These are phyloP conservation scores for Sabellastarte sp. DNA, from an alignment of 2,888 invertebrate species.

Conservation along the genomic window DNA sequence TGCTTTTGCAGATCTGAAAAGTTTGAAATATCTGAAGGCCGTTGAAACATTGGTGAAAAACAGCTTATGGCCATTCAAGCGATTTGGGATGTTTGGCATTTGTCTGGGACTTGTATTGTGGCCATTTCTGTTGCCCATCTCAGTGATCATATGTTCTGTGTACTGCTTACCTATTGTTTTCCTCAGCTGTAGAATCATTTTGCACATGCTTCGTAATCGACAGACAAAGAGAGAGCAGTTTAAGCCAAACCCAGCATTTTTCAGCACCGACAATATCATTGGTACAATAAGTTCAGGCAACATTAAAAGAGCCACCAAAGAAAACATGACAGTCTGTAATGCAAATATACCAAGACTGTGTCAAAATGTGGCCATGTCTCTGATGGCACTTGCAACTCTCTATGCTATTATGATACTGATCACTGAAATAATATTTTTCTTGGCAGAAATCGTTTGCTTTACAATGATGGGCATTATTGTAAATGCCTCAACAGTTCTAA, in stretches of 20 bases:
- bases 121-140: constrained; percentile 38
- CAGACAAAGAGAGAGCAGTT: background rate
- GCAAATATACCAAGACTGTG: background rate
- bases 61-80: constrained; percentile 46
- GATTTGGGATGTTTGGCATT: constrained; percentile 45
- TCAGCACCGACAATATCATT: constrained; percentile 14
- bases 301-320: background rate
- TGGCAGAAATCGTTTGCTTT: constrained; percentile 27
- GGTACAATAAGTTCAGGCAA: background rate
- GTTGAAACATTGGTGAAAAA: constrained; percentile 42
- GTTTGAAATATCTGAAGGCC: constrained; percentile 42
- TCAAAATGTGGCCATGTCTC: background rate
- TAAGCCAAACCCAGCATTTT: background rate
- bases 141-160: constrained; percentile 36
- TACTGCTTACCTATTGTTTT: constrained; percentile 51
- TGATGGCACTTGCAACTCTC: constrained; percentile 10
- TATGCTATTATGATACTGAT: constrained; percentile 31
- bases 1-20: constrained; percentile 46
- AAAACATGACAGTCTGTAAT: background rate
- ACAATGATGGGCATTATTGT: constrained; percentile 58
- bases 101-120: constrained; percentile 42
- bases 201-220: constrained; percentile 6
- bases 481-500: constrained; percentile 49
- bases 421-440: constrained; percentile 14
- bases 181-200: constrained; percentile 43